A percentile compares a stretch with the other conserved stretches of the same genome.
phyloP scores from a whole-genome alignment of 2,888 invertebrate genomes.

The Nebria salina region DNA sequence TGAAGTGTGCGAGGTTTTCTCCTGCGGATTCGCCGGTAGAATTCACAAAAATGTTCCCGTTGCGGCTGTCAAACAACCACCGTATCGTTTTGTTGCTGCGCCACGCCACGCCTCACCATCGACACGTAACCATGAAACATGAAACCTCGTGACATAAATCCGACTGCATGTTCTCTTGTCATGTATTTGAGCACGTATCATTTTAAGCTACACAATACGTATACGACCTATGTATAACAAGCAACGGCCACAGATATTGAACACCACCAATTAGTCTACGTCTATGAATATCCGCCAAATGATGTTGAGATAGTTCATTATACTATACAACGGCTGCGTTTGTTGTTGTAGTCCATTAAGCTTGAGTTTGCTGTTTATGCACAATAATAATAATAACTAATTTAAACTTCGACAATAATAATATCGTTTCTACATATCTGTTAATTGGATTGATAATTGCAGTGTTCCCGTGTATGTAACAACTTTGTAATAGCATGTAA shows the following conservation, averaged over 20 bases:
- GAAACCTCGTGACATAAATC: conserved; percentile 32
- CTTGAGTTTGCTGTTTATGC: background rate
- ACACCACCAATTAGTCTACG: background rate
- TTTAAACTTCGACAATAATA: background rate
- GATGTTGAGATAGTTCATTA: background rate
- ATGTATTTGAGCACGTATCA: conserved; percentile 40
- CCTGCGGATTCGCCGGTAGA: conserved; percentile 2
- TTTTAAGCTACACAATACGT: conserved; percentile 11
- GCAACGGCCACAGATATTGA: background rate
- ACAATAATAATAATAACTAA: background rate
- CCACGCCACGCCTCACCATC: conserved; percentile 18
- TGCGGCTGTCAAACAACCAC: conserved; percentile 3
- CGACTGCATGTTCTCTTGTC: conserved; percentile 2
- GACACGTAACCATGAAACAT: conserved; percentile 35
- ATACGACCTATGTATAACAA: background rate
- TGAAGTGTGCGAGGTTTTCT: conserved; percentile 18
- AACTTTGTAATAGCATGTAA: too few species aligned
- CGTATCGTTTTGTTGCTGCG: conserved; percentile 13
- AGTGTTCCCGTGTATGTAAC: too few species aligned
- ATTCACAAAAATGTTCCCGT: conserved; percentile 12
- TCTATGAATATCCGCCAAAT: background rate
- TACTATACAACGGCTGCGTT: background rate
- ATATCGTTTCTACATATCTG: background rate
- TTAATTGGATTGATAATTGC: background rate
- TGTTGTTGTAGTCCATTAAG: background rate